These are phyloP conservation scores for Mixornis gularis DNA, from an alignment of 2,113 vertebrate genomes.

Conservation along the genomic window DNA sequence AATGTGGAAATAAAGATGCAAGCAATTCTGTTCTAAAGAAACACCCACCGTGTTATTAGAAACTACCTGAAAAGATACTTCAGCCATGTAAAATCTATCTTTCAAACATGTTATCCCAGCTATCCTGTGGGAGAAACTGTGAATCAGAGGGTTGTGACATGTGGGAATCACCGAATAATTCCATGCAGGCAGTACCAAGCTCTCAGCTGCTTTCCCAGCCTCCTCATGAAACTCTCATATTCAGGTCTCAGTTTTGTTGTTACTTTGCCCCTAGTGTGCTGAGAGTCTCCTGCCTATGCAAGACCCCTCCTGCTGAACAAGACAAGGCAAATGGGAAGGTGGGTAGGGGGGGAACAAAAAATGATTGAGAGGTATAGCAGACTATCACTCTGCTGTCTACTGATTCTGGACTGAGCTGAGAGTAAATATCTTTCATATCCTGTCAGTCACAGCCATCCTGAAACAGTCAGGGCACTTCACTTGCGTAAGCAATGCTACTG, in stretches of 20 bases:
- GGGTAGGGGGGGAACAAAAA: background rate
- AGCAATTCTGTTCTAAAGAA: background rate
- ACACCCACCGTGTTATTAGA: background rate
- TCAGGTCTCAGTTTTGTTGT: background rate
- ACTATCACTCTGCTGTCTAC: background rate
- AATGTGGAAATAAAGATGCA: background rate
- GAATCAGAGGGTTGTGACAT: background rate
- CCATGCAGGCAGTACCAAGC: background rate
- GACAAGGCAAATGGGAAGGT: background rate
- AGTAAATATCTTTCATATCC: background rate
- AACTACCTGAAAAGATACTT: background rate
- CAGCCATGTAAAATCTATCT: background rate
- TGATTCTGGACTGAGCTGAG: background rate
- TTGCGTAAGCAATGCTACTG: background rate
- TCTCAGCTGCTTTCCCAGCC: background rate
- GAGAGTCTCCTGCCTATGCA: background rate
- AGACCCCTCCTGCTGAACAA: background rate
- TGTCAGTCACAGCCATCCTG: background rate
- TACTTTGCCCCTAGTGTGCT: background rate
- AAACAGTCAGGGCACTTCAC: background rate
- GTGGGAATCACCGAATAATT: background rate
- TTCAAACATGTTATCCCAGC: background rate
- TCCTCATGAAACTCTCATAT: background rate
- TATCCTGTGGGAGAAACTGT: background rate
- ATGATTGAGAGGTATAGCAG: background rate